Conservation (phyloP, 92 coral and sea anemone species). For the Zoanthus sociatus region DNA sequence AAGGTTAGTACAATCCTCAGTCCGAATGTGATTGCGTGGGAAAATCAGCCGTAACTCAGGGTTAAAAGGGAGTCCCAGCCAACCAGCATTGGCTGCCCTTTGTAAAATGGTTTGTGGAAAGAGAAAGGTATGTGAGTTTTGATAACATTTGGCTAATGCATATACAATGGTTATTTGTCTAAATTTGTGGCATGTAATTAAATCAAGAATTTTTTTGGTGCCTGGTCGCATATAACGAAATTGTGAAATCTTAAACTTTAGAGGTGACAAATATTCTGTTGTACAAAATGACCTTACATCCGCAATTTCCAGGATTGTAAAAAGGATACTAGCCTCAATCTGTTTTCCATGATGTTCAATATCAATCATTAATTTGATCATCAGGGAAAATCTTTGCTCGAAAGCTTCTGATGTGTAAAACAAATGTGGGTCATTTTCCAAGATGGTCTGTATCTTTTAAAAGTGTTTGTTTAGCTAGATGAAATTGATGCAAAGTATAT, state of each 20-base stretch:
- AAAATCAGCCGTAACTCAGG: background rate
- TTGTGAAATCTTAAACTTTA: background rate
- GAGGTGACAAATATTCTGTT: background rate
- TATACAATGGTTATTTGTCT: too few relatives aligned
- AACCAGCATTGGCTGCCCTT: too few relatives aligned
- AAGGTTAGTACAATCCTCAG: background rate
- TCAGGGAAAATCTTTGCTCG: background rate
- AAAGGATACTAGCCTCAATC: background rate
- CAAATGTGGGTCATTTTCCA: too few relatives aligned
- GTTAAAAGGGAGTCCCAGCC: background rate
- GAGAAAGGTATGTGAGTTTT: too few relatives aligned
- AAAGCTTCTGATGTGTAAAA: background rate
- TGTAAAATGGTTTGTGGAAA: too few relatives aligned
- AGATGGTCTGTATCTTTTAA: too few relatives aligned
- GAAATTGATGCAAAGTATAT: too few relatives aligned
- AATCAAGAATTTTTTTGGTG: too few relatives aligned
- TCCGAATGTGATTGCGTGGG: background rate
- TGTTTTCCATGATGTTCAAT: background rate
- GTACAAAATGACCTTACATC: background rate
- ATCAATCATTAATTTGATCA: background rate
- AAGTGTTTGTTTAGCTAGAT: too few relatives aligned
- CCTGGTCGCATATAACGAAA: background rate
- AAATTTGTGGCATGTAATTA: too few relatives aligned
- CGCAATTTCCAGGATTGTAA: background rate
- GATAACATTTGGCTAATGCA: too few relatives aligned